Base-by-base conservation (phyloP, 1,140 invertebrate species). In the Tetragonula clypearis region DNA sequence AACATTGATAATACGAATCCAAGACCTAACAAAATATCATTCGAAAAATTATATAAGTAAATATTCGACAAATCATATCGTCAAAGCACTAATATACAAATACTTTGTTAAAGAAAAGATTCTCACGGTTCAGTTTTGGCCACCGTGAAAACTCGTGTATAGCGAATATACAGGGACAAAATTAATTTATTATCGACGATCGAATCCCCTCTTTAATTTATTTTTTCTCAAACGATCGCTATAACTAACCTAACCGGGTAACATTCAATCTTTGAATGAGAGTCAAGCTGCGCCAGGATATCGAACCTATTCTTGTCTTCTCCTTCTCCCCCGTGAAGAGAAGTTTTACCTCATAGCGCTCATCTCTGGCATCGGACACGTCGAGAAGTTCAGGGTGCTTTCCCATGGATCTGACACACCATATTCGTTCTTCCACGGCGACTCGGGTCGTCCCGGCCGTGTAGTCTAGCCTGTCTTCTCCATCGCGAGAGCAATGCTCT, bases 291-390 rank as follows among this genome's bases (percentile, higher is more conserved):
- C 66, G 68, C 79, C 89, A 90, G 89, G 89, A 77, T 88, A 65
- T 90, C 89, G 89, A 90, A 90, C 88, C 86, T 90, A 85, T 83
- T 80, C 68, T 75, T 60, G 82, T 86, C 66, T 69, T 65, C 75
- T 77, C 41, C 68, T 79, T 78, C 26, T 75, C 76, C 58, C 2
- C n/a, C 69, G 56, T 65, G 19, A 26, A 56, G 78, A 72, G 81
- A 83, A 78, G 75, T 84, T 83, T 90, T 90, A 87, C 88, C 82
- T 90, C 88, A 86, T 90, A 90, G 88, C 69, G 86, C 66, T 90
- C 88, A 90, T 86, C 89, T 90, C 83, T 90, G 89, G 79, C 88
- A 89, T 84, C 79, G 79, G 71, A 56, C 65, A 81, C 74, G 86
- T 83, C 82, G 76, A 21, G 35, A 69, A 11, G 35, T 21, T 73